These are phyloP conservation scores for Myotis davidii DNA, from an alignment of 2,113 vertebrate species.

Conservation along the genomic window DNA sequence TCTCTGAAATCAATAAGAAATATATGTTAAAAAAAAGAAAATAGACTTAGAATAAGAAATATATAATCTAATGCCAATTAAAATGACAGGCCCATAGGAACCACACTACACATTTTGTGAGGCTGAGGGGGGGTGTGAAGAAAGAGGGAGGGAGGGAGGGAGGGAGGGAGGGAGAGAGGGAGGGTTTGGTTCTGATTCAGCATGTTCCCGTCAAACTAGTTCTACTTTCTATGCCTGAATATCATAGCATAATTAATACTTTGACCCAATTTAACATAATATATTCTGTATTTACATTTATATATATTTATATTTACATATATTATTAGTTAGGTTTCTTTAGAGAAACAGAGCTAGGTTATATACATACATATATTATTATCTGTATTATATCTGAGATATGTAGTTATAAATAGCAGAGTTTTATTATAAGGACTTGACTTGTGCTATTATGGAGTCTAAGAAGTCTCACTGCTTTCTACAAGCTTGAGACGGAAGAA, in stretches of 20 bases:
- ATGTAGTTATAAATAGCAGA: neutral
- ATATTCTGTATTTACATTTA: neutral
- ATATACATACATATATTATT: neutral
- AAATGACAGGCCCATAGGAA: no score
- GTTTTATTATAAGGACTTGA: neutral
- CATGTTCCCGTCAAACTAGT: neutral
- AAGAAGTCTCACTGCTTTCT: neutral
- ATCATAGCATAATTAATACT: neutral
- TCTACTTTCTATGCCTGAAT: neutral
- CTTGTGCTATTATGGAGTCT: neutral
- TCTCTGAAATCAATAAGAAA: no score
- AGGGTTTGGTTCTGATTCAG: neutral
- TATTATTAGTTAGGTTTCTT: neutral
- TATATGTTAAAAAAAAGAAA: no score
- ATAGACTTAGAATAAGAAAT: no score
- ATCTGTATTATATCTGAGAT: neutral
- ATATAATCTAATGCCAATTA: no score
- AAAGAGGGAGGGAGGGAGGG: fast-evolving
- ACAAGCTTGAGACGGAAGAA: neutral
- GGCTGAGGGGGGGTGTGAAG: no score
- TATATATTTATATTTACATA: neutral
- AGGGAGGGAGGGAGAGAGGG: fast-evolving
- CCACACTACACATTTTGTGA: no score
- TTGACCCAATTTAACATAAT: neutral
- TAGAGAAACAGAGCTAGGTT: neutral